Evolutionary conservation across 2,113 vertebrate species (phyloP).

Genomic region (Chaenocephalus aceratus): DNA sequence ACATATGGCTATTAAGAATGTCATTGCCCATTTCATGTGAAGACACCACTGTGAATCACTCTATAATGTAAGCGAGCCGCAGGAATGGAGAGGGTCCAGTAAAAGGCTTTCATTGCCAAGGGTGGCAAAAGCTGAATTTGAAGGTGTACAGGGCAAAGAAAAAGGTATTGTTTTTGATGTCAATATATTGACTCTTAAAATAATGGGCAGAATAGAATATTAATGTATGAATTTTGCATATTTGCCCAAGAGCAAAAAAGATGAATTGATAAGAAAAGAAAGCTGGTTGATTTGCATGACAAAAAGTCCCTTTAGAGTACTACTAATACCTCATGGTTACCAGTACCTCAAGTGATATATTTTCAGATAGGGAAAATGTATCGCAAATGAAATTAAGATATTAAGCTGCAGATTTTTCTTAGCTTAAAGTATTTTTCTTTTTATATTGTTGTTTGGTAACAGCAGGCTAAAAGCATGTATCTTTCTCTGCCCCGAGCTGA

Average conservation of each 20-base stretch:
- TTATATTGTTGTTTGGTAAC: constrained; percentile 30
- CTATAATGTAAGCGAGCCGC: constrained; percentile 49
- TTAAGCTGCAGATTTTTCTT: constrained; percentile 25
- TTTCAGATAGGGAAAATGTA: constrained; percentile 59
- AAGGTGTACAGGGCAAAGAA: constrained; percentile 45
- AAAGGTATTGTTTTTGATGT: constrained; percentile 65
- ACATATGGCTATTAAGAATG: constrained; percentile 59
- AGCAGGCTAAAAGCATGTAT: constrained; percentile 23
- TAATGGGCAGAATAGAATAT: constrained; percentile 66
- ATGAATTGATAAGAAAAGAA: constrained; percentile 71
- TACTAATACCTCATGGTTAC: constrained; percentile 62
- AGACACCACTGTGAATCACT: constrained; percentile 52
- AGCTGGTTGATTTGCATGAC: constrained; percentile 72
- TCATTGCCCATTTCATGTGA: constrained; percentile 58
- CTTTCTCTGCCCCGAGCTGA: constrained; percentile 35
- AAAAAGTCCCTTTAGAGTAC: constrained; percentile 62
- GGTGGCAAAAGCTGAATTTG: constrained; percentile 48
- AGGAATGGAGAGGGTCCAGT: constrained; percentile 44
- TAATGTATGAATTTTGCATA: constrained; percentile 69
- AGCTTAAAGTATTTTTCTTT: constrained; percentile 38
- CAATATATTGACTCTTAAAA: constrained; percentile 49
- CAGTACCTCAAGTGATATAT: constrained; percentile 49
- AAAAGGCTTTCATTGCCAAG: constrained; percentile 58
- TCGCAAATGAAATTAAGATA: constrained; percentile 48
- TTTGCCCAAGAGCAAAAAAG: constrained; percentile 73